These are phyloP conservation scores for Lipotes vexillifer DNA, from an alignment of 2,113 vertebrate genomes.

Conservation along the genomic window DNA sequence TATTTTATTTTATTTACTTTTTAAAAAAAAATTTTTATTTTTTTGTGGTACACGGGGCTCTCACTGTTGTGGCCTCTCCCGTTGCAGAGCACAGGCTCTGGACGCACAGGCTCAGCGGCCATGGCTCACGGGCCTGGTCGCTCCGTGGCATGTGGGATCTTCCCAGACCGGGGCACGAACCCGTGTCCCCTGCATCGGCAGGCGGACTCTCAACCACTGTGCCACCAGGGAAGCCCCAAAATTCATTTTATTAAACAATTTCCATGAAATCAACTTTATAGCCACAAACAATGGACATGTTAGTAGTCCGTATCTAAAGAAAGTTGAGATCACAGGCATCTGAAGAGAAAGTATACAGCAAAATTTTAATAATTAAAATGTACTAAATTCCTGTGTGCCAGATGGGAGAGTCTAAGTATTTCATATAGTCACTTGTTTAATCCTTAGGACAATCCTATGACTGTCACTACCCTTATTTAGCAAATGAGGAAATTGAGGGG, in stretches of 20 bases:
- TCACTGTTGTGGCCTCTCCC: no score
- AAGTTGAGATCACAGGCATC: background rate
- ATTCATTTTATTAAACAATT: background rate
- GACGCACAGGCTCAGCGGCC: no score
- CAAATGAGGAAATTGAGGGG: background rate
- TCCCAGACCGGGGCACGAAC: no score
- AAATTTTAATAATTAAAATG: background rate
- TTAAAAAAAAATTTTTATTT: no score
- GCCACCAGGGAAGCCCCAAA: background rate
- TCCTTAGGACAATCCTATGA: background rate
- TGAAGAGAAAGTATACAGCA: background rate
- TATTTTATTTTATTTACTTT: background rate
- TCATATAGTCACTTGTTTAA: background rate
- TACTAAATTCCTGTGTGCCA: background rate
- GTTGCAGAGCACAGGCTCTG: no score
- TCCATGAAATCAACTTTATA: background rate
- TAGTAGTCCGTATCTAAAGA: background rate
- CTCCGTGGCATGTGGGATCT: no score
- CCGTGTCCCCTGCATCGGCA: no score
- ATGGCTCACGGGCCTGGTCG: no score
- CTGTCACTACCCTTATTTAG: background rate
- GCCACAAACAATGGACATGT: background rate
- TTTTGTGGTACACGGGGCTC: no score
- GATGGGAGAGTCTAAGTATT: background rate
- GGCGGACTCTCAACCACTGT: no score